These are phyloP conservation scores for Recurvirostra avosetta DNA, from an alignment of 2,113 vertebrate genomes.

Conservation along the genomic window DNA sequence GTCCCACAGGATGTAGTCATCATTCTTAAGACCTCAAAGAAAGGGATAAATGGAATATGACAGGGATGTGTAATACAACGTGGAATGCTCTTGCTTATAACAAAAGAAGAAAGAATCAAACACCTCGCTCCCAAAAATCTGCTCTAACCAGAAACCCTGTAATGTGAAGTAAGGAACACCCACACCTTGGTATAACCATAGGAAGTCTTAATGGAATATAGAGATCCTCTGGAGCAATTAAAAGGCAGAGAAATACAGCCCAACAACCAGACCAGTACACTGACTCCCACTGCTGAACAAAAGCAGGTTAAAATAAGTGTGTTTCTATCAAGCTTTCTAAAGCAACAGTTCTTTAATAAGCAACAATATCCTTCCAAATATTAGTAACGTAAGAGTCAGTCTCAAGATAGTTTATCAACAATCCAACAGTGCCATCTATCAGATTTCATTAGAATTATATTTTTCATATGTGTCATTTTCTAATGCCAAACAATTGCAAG, in stretches of 20 bases:
- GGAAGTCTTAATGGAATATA: neutral
- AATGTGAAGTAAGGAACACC: neutral
- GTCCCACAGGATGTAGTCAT: neutral
- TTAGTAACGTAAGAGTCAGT: neutral
- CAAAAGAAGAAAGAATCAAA: neutral
- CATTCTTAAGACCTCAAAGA: neutral
- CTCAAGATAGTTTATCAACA: constrained; percentile 33
- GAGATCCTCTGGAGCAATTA: neutral
- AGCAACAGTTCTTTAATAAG: constrained; percentile 3
- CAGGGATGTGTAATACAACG: neutral
- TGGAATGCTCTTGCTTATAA: neutral
- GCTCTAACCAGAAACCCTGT: neutral
- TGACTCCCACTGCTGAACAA: neutral
- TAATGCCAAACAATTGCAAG: neutral
- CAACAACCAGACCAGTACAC: neutral
- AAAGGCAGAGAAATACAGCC: neutral
- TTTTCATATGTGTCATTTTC: neutral
- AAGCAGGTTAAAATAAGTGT: neutral
- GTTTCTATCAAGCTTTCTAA: neutral
- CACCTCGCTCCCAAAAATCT: neutral
- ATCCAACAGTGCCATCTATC: constrained; percentile 72
- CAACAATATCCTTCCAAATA: neutral
- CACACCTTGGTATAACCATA: neutral
- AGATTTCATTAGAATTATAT: constrained; percentile 26
- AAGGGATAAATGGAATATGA: neutral